Conservation (phyloP, 2,113 vertebrate species). For the Salvelinus alpinus region DNA sequence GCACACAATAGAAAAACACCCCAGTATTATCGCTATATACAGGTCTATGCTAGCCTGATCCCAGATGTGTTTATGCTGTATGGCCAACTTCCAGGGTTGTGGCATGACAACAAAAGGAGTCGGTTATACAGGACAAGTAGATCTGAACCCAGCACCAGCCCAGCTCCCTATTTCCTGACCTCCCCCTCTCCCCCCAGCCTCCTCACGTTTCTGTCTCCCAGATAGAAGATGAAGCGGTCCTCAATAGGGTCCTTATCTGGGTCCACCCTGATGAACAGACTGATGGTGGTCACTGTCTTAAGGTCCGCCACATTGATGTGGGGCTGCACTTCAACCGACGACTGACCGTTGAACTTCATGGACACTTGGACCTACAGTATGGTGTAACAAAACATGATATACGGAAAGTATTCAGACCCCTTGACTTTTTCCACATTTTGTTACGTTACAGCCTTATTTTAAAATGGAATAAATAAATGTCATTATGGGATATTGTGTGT, state of each 20-base stretch:
- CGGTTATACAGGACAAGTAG: no score
- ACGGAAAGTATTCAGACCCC: no score
- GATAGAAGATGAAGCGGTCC: slow-evolving; percentile 90
- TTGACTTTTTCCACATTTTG: no score
- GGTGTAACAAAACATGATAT: slow-evolving; percentile 6
- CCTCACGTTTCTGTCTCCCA: slow-evolving; percentile 90
- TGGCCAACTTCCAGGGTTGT: no score
- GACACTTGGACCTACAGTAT: slow-evolving; percentile 88
- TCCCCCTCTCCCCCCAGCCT: not conserved
- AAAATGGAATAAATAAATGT: no score
- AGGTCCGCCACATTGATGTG: slow-evolving; percentile 85
- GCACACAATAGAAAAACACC: not conserved
- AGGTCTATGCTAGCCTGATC: not conserved
- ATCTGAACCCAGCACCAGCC: not conserved
- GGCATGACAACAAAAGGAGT: no score
- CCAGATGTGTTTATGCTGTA: no score
- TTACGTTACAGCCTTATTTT: no score
- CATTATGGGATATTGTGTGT: no score
- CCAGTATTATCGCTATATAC: not conserved
- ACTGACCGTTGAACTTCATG: slow-evolving; percentile 93
- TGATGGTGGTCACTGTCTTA: slow-evolving; percentile 90
- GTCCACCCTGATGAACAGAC: slow-evolving; percentile 85
- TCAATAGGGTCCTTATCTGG: slow-evolving; percentile 76
- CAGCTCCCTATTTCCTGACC: no score
- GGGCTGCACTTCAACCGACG: slow-evolving; percentile 88